These are phyloP conservation scores for Leptatherina wallacei DNA, from an alignment of 2,797 vertebrate genomes.

Conservation along the genomic window DNA sequence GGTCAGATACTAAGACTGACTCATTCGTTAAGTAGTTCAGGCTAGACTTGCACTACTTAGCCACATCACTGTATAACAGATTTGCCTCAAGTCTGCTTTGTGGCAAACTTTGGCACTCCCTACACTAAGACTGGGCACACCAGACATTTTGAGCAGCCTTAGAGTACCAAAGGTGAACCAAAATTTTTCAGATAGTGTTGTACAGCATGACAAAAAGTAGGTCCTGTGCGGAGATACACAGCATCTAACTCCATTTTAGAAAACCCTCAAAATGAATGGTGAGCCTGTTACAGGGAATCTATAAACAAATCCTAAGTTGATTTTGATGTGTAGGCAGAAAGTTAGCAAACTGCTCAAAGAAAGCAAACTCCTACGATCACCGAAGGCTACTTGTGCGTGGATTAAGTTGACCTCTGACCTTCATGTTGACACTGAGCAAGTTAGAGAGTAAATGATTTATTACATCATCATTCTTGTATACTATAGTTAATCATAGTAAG, in stretches of 20 bases:
- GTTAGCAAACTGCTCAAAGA: conserved; percentile 1
- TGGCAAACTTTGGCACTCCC: not conserved
- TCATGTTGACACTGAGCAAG: conserved; percentile 10
- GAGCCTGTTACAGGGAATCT: not conserved
- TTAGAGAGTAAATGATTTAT: conserved; percentile 34
- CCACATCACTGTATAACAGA: not conserved
- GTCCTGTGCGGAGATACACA: not conserved
- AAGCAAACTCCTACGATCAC: conserved; percentile 12
- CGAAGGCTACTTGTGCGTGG: conserved; percentile 14
- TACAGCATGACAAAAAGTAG: not conserved
- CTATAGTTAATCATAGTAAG: conserved; percentile 18
- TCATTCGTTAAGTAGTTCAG: not conserved
- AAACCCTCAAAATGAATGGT: not conserved
- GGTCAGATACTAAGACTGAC: not conserved
- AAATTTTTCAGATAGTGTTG: not conserved
- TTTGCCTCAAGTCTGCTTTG: conserved; percentile 10
- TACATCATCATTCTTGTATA: conserved; percentile 16
- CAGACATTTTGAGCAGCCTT: not conserved
- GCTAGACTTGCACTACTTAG: not conserved
- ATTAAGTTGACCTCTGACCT: conserved; percentile 56
- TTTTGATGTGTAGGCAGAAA: conserved; percentile 16
- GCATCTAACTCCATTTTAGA: not conserved
- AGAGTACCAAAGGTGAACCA: not conserved
- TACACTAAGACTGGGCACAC: conserved; percentile 1
- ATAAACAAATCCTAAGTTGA: conserved; percentile 16